Evolutionary conservation across 2,888 invertebrate species (phyloP).

Genomic region (Zele albiditarsus): DNA sequence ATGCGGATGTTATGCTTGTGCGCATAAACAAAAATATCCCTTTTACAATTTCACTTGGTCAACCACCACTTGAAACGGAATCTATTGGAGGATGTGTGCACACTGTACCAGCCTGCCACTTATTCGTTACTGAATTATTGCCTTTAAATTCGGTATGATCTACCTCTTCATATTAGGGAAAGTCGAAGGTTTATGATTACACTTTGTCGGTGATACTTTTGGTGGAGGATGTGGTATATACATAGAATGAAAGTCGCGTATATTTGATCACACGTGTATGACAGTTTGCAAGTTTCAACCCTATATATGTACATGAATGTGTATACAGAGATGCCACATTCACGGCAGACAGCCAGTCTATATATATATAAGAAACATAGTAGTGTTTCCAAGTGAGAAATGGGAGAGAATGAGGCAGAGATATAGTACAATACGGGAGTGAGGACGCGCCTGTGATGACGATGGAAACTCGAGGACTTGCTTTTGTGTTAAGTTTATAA

Average conservation of each 20-base stretch:
- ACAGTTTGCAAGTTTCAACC: neutral
- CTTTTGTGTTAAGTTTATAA: slow-evolving; percentile 37
- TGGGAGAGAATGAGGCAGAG: neutral
- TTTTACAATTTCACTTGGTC: too few relatives aligned
- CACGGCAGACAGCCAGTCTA: too few relatives aligned
- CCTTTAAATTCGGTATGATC: too few relatives aligned
- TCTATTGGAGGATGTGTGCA: too few relatives aligned
- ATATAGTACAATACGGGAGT: neutral
- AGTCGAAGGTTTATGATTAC: neutral
- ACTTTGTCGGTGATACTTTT: neutral
- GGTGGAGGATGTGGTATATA: neutral
- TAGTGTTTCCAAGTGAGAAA: neutral
- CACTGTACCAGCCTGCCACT: too few relatives aligned
- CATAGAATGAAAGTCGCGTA: neutral
- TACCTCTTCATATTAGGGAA: too few relatives aligned
- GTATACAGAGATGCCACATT: too few relatives aligned
- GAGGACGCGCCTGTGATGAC: neutral
- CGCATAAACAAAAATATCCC: too few relatives aligned
- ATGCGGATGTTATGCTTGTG: too few relatives aligned
- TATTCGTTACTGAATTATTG: too few relatives aligned
- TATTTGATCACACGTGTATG: neutral
- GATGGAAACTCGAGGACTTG: slow-evolving; percentile 11
- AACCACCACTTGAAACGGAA: too few relatives aligned
- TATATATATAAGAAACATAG: neutral
- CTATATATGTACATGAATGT: too few relatives aligned